Percentiles rank a stretch among this genome's conserved stretches.
These are phyloP conservation scores for Axinella damicornis DNA, from an alignment of 37 sponge, comb jelly and placozoan species.

Conservation along the genomic window DNA sequence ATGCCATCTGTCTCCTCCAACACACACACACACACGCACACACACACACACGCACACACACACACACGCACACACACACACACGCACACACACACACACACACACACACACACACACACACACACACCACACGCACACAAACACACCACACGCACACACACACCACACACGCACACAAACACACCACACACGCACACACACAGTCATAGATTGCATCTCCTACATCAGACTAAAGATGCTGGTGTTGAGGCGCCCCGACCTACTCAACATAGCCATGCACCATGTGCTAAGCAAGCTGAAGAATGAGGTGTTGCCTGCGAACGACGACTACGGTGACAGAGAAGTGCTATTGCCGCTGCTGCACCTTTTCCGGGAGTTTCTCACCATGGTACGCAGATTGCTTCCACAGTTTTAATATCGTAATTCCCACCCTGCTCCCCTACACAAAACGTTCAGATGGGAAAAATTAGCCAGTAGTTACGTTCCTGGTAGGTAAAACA, in stretches of 20 bases:
- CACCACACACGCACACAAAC: no score
- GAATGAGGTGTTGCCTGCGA: slow-evolving; percentile 36
- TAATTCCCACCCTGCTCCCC: no score
- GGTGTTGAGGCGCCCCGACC: slow-evolving; percentile 23
- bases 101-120: not conserved
- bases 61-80: no score
- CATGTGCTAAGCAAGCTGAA: slow-evolving; percentile 41
- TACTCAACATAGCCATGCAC: slow-evolving; percentile 28
- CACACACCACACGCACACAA: no score
- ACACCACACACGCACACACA: not conserved
- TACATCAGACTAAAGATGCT: slow-evolving; percentile 59
- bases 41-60: no score
- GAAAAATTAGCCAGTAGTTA: no score
- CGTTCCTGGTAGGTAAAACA: no score
- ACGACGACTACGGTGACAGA: slow-evolving; percentile 73
- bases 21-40: no score
- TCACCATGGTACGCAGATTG: slow-evolving; percentile 64
- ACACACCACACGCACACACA: no score
- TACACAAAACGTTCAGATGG: no score
- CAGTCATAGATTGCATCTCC: slow-evolving; percentile 42
- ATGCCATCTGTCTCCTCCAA: no score
- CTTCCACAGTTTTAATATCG: no score
- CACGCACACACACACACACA: not conserved
- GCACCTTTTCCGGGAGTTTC: slow-evolving; percentile 73
- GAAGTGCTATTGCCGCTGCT: slow-evolving; percentile 79